These are phyloP conservation scores for Ornithoptera alexandrae DNA, from an alignment of 2,888 invertebrate species.

Conservation along the genomic window DNA sequence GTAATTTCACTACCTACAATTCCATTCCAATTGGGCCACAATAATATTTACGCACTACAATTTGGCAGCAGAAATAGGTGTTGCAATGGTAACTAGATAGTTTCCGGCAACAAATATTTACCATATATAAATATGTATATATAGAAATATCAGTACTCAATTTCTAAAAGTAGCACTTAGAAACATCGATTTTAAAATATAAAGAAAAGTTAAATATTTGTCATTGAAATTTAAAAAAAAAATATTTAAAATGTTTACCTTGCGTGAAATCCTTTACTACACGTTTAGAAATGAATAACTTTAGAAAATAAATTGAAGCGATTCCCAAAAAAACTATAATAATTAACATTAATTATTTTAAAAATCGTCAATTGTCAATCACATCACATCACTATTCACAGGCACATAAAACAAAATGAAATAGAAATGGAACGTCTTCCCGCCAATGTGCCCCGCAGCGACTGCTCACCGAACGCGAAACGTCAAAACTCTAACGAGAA, in stretches of 20 bases:
- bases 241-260: conserved; percentile 2
- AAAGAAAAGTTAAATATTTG: neutral
- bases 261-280: conserved; percentile 1
- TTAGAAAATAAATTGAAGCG: conserved; percentile 53
- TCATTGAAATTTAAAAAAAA: neutral
- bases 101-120: too few species aligned
- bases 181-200: neutral
- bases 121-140: too few species aligned
- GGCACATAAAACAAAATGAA: conserved; percentile 44
- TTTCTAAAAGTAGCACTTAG: too few species aligned
- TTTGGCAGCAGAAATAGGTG: too few species aligned
- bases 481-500: conserved; percentile 31
- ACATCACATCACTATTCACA: conserved; percentile 65
- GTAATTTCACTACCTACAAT: too few species aligned
- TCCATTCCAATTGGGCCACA: too few species aligned
- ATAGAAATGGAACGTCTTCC: conserved; percentile 47
- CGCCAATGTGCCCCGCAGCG: conserved; percentile 47
- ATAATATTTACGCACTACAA: too few species aligned
- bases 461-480: conserved; percentile 30
- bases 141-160: too few species aligned
- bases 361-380: conserved; percentile 41
- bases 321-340: conserved; percentile 53
- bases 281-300: conserved; percentile 36
- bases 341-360: conserved; percentile 55
- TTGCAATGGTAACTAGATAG: too few species aligned